Conservation (phyloP, 2,888 invertebrate genomes). For the Lasioglossum leucozonium region DNA sequence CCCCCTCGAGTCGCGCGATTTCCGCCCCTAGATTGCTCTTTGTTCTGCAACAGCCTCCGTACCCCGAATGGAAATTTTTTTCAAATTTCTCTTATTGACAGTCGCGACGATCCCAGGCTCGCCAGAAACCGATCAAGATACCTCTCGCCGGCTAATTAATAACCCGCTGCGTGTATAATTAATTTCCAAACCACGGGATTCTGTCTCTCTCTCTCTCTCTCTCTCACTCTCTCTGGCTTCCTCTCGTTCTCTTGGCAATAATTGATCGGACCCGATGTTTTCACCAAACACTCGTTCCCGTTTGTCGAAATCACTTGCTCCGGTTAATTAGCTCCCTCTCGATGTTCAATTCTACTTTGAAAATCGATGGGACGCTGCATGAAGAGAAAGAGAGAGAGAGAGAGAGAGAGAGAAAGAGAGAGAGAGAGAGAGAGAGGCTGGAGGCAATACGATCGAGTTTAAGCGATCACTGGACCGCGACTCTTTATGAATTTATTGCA, state of each 20-base stretch:
- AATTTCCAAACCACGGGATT: background rate
- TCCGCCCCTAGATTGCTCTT: slow-evolving; percentile 46
- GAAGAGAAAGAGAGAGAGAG: no score
- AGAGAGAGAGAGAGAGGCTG: background rate
- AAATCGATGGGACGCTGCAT: background rate
- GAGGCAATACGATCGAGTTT: background rate
- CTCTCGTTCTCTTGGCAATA: background rate
- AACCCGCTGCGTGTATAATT: background rate
- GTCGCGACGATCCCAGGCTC: background rate
- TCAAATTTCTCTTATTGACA: background rate
- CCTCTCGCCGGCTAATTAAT: background rate
- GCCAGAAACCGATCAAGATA: background rate
- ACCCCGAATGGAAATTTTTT: slow-evolving; percentile 11
- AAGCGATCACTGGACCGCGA: background rate
- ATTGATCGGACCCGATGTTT: background rate
- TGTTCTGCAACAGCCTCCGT: slow-evolving; percentile 14
- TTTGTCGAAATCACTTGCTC: background rate
- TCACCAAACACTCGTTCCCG: background rate
- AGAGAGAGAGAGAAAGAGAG: no score
- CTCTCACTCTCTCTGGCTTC: no score
- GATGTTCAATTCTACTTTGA: background rate
- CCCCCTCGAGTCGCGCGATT: slow-evolving; percentile 42
- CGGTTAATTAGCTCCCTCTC: background rate
- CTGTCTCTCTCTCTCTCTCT: no score
- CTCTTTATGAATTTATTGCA: background rate